Conservation (phyloP, 2,888 invertebrate genomes). For the Euzophera pinguis region DNA sequence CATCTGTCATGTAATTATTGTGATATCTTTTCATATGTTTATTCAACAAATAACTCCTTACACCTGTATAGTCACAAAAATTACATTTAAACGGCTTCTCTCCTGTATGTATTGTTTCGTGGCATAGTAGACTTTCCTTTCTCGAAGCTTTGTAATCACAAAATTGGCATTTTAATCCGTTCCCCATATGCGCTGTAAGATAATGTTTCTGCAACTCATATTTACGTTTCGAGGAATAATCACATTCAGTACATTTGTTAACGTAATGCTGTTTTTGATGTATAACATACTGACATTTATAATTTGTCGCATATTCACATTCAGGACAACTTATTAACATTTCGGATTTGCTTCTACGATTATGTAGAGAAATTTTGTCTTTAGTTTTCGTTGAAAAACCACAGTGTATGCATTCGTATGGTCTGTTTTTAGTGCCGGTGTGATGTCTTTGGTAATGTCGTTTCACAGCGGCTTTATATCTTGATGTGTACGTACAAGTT, state of each 20-base stretch:
- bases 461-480: slow-evolving; percentile 57
- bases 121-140: slow-evolving; percentile 46
- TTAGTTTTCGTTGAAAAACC: slow-evolving; percentile 62
- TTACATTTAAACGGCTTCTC: slow-evolving; percentile 51
- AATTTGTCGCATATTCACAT: slow-evolving; percentile 42
- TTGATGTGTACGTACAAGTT: slow-evolving; percentile 47
- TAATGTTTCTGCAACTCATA: slow-evolving; percentile 54
- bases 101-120: slow-evolving; percentile 52
- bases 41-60: slow-evolving; percentile 39
- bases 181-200: slow-evolving; percentile 40
- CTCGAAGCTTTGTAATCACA: slow-evolving; percentile 47
- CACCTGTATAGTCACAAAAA: slow-evolving; percentile 44
- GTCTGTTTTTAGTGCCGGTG: slow-evolving; percentile 42
- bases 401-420: slow-evolving; percentile 56
- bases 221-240: slow-evolving; percentile 45
- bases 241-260: slow-evolving; percentile 45
- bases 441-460: slow-evolving; percentile 59
- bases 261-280: slow-evolving; percentile 53
- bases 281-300: slow-evolving; percentile 47
- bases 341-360: slow-evolving; percentile 45
- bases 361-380: slow-evolving; percentile 60
- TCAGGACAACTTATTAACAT: slow-evolving; percentile 29
- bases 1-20: slow-evolving; percentile 29
- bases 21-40: slow-evolving; percentile 46
- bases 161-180: slow-evolving; percentile 44